Evolutionary conservation across 2,797 vertebrate genomes (phyloP).

Genomic region (Chrysolophus pictus): DNA sequence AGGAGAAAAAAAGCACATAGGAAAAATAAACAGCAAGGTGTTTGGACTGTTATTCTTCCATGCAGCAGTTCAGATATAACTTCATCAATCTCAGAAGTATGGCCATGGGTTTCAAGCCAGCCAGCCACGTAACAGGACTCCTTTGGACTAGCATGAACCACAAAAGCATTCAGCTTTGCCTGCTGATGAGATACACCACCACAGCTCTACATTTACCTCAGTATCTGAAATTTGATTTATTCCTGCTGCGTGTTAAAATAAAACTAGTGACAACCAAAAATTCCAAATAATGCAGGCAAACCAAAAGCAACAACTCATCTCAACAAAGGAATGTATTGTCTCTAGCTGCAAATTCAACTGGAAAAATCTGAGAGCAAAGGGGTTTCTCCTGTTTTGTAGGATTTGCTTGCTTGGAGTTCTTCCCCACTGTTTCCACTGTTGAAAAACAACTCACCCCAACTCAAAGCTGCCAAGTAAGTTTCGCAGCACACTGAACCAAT

Average conservation of each 20-base stretch:
- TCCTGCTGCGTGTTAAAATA: neutral
- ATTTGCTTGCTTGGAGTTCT: neutral
- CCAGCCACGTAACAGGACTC: neutral
- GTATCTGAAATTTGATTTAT: neutral
- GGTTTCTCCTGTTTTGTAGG: neutral
- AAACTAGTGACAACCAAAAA: neutral
- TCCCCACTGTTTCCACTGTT: neutral
- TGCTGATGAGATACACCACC: rapidly evolving
- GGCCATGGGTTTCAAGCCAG: neutral
- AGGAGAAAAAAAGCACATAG: neutral
- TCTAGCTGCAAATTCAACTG: neutral
- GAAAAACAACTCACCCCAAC: neutral
- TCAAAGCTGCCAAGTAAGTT: neutral
- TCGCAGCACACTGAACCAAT: neutral
- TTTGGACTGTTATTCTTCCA: neutral
- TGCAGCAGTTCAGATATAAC: neutral
- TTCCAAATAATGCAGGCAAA: neutral
- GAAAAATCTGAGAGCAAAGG: neutral
- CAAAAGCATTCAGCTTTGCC: neutral
- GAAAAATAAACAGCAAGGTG: neutral
- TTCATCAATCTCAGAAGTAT: neutral
- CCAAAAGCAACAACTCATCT: neutral
- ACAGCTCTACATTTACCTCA: neutral
- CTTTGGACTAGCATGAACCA: neutral
- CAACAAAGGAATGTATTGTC: neutral